Base-by-base conservation (phyloP, 2,888 invertebrate species). In the Microplitis manilae region DNA sequence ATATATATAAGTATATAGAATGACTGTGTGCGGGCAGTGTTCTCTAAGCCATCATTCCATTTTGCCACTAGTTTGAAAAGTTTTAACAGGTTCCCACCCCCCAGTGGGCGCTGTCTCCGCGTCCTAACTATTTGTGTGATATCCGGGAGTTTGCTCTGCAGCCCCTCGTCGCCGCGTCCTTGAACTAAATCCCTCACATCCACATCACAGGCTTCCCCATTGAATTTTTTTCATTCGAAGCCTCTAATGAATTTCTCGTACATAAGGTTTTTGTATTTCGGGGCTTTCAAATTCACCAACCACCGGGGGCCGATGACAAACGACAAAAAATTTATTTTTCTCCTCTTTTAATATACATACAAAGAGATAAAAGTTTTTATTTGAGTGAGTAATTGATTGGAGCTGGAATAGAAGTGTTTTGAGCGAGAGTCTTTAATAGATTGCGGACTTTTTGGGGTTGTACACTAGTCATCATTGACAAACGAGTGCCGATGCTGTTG, bases 51-150 rank as follows among this genome's bases (percentile, higher is more conserved):
- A 81, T 67, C 77, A 73, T 67, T 82, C 83, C 81, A 84, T 85
- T 86, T 85, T 81, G 82, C 84, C 83, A 83, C 78, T 79, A 86
- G 86, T 87, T 81, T 86, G 79, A 41, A 77, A 87, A 88, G 85
- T 87, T 87, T 86, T 86, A 86, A 86, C 86, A 85, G 85, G 85
- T 85, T 83, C 83, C 79, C 71, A 76, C 13, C 50, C 50, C 9
- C 50, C 30, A 30, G 9, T 50, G 8, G 9, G 13, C 50, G 50
- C 9, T 65, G 38, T 65, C 20, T 30, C 5, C 30, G 20, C 38
- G 65, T 65, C 38, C 38, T 50, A 8, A 13, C 50, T 50, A 30
- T 65, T 65, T 38, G 30, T 38, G 65, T 65, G 65, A 65, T 65
- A 20, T 38, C 20, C 38, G 13, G 4, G 65, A 65, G 38, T 65